Conservation (phyloP, 2,888 invertebrate species). For the Drosophila dives region DNA sequence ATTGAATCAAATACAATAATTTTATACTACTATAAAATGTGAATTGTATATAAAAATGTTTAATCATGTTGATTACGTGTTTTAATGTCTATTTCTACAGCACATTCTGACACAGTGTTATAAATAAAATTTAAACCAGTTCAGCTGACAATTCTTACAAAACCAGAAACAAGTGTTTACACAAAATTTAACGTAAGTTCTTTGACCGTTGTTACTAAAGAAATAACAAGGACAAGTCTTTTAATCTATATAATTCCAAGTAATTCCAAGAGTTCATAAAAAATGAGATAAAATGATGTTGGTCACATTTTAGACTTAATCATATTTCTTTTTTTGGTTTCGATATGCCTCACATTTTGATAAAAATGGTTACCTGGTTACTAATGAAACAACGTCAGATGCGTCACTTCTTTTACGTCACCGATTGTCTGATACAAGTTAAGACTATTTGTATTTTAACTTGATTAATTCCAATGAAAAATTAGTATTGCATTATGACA, state of each 20-base stretch:
- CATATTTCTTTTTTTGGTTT: slow-evolving; percentile 1
- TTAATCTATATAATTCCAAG: slow-evolving; percentile 1
- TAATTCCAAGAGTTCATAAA: slow-evolving; percentile 1
- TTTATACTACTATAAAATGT: neutral
- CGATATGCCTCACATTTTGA: slow-evolving; percentile 14
- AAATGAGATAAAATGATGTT: neutral
- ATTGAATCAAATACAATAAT: neutral
- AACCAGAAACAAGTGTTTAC: slow-evolving; percentile 9
- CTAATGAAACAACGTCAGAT: slow-evolving; percentile 23
- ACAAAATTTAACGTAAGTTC: slow-evolving; percentile 35
- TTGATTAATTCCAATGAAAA: slow-evolving; percentile 17
- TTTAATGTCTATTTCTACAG: slow-evolving; percentile 3
- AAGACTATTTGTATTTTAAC: neutral
- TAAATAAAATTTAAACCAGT: slow-evolving; percentile 22
- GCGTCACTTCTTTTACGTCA: slow-evolving; percentile 65
- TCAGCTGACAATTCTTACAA: slow-evolving; percentile 15
- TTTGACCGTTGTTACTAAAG: slow-evolving; percentile 32
- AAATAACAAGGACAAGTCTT: slow-evolving; percentile 33
- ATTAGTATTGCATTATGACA: slow-evolving; percentile 38
- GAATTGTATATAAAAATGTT: too few species aligned
- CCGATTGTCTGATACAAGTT: slow-evolving; percentile 24
- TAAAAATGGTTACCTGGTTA: too few species aligned
- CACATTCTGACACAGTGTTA: neutral
- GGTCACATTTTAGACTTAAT: slow-evolving; percentile 21
- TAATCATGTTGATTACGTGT: neutral